phyloP scores from a whole-genome alignment of 2,888 invertebrate species.

The Nipponacmea schrenckii region DNA sequence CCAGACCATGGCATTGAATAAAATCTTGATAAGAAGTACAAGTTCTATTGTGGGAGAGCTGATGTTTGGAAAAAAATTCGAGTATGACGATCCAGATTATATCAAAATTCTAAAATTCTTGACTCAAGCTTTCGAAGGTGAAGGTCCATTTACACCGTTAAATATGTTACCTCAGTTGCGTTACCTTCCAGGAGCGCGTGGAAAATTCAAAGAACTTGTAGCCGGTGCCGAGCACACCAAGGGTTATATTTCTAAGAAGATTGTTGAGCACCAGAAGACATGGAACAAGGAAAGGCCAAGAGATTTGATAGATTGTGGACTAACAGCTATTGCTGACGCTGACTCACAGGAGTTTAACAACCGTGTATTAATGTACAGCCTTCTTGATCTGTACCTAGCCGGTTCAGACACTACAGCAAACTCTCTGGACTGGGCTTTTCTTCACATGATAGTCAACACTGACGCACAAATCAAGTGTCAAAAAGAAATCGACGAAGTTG shows the following conservation, averaged over 20 bases:
- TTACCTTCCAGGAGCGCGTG: not conserved
- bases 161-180: not conserved
- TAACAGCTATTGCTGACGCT: not conserved
- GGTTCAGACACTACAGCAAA: too few species aligned
- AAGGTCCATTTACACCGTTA: not conserved
- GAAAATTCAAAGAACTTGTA: not conserved
- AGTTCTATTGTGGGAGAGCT: too few species aligned
- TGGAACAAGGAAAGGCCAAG: not conserved
- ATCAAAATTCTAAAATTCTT: not conserved
- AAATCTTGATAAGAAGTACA: too few species aligned
- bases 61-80: not conserved
- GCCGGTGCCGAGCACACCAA: not conserved
- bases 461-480: too few species aligned
- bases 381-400: too few species aligned
- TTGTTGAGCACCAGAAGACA: not conserved
- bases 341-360: not conserved
- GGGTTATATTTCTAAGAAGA: not conserved
- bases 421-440: too few species aligned
- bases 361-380: not conserved
- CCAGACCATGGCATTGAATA: not conserved
- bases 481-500: too few species aligned
- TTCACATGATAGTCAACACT: too few species aligned
- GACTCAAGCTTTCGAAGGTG: not conserved
- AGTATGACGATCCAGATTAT: not conserved
- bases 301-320: not conserved